Conservation (phyloP, 1,140 invertebrate species). For the Danaus plexippus region DNA sequence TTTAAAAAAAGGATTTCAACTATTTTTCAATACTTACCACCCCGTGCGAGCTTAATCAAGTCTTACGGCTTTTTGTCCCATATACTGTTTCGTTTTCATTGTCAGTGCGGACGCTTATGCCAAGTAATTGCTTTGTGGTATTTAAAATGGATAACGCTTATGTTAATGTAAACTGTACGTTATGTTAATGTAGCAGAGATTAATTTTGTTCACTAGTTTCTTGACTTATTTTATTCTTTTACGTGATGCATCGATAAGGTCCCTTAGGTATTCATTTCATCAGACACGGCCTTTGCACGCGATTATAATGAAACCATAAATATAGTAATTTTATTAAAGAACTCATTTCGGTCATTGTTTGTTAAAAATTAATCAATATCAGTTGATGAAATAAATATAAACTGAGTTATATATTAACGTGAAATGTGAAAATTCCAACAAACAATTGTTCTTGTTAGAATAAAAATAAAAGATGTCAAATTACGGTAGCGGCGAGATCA, state of each 20-base stretch:
- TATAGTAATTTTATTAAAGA: no score
- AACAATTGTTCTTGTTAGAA: no score
- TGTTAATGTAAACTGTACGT: constrained; percentile 14
- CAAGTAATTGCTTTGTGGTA: constrained; percentile 34
- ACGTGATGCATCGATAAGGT: no score
- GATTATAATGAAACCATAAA: constrained; percentile 1
- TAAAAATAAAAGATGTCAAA: no score
- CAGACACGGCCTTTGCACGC: constrained; percentile 12
- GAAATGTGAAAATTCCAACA: no score
- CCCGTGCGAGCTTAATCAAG: no score
- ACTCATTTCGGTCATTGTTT: no score
- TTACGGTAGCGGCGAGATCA: no score
- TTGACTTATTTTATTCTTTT: no score
- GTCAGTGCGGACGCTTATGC: constrained; percentile 32
- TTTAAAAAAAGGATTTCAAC: constrained; percentile 4
- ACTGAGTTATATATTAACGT: no score
- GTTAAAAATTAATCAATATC: no score
- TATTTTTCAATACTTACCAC: constrained; percentile 9
- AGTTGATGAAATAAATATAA: no score
- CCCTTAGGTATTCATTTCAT: constrained; percentile 15
- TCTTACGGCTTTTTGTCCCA: constrained; percentile 9
- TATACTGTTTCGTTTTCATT: constrained; percentile 29
- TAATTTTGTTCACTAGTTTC: constrained; percentile 3
- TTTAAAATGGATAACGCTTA: constrained; percentile 28
- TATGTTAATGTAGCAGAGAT: constrained; percentile 11